Percentiles rank a stretch among this genome's conserved stretches.
Evolutionary conservation across 1,140 invertebrate genomes (phyloP).

Genomic region (Brachionus koreanus): DNA sequence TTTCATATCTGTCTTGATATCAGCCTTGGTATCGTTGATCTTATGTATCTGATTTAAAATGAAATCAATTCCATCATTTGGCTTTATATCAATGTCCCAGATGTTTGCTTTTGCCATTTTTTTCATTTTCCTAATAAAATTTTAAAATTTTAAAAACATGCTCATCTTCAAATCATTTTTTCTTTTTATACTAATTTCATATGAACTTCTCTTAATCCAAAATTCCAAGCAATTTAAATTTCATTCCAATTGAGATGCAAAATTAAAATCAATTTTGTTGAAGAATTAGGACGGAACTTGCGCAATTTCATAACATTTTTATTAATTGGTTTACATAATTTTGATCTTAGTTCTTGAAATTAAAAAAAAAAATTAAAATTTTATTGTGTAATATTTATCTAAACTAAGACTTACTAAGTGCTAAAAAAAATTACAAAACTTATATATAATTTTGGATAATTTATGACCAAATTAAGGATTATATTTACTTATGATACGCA

Average conservation of each 20-base stretch:
- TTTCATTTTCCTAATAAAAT: slow-evolving; percentile 18
- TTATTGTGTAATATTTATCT: no score
- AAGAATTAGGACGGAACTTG: background rate
- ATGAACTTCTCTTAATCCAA: background rate
- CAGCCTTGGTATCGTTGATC: background rate
- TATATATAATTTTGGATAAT: no score
- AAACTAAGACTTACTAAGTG: no score
- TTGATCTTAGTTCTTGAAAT: no score
- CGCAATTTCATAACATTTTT: no score
- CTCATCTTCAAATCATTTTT: background rate
- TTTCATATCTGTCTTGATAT: background rate
- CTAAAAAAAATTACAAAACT: no score
- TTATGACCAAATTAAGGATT: no score
- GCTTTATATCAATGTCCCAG: background rate
- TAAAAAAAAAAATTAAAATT: no score
- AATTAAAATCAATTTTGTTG: slow-evolving; percentile 28
- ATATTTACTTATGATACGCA: no score
- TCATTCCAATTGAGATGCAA: background rate
- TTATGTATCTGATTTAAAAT: background rate
- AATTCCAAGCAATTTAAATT: background rate
- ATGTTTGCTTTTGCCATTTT: slow-evolving; percentile 26
- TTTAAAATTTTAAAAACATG: background rate
- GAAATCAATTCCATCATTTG: background rate
- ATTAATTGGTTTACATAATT: no score
- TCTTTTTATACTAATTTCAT: background rate